Evolutionary conservation across 2,113 vertebrate species (phyloP).

Genomic region (Panurus biarmicus): DNA sequence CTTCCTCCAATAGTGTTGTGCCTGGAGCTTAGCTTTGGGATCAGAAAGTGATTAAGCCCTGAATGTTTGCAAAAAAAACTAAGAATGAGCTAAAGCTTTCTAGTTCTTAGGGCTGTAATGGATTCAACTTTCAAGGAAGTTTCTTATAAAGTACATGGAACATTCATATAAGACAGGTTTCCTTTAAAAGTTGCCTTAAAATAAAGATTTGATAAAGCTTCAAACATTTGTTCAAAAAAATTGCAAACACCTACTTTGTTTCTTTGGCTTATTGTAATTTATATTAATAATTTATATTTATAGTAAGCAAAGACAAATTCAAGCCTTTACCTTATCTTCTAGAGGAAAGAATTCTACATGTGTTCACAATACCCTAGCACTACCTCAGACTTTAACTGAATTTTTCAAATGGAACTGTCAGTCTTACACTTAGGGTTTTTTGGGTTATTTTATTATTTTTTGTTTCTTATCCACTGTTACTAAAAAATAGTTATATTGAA

Average conservation of each 20-base stretch:
- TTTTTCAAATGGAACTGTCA: neutral
- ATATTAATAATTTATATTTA: neutral
- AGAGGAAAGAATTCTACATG: neutral
- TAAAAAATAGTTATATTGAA: neutral
- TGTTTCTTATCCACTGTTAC: neutral
- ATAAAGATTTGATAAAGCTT: neutral
- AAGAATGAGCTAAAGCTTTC: neutral
- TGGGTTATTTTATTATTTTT: neutral
- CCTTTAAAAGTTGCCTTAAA: neutral
- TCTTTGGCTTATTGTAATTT: neutral
- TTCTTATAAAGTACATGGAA: neutral
- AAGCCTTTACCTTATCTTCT: neutral
- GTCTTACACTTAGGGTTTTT: fast-evolving
- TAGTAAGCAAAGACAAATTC: neutral
- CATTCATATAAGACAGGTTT: neutral
- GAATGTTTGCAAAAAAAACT: neutral
- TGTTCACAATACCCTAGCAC: neutral
- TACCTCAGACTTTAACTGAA: neutral
- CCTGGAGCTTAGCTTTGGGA: neutral
- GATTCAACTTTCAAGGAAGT: neutral
- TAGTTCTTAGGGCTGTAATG: neutral
- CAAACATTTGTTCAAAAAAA: neutral
- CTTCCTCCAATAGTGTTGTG: neutral
- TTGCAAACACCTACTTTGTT: neutral
- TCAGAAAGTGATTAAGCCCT: neutral